Conservation (phyloP, 1,140 invertebrate species). For the Cyphomyrmex costatus region DNA sequence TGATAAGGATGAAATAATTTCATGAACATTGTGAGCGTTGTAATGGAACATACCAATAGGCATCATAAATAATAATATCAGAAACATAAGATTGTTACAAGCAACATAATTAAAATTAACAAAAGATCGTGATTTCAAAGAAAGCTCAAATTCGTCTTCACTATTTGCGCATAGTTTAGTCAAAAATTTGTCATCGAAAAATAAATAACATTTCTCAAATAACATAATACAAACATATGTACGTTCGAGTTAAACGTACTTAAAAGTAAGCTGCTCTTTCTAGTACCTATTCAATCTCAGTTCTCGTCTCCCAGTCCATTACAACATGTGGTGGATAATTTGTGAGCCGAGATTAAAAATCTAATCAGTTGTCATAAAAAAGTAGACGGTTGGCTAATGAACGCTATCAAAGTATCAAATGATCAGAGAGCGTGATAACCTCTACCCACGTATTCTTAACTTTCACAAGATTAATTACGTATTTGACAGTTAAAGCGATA, state of each 20-base stretch:
- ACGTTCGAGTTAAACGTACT: conserved; percentile 15
- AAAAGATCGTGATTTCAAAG: conserved; percentile 38
- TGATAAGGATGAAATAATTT: too few relatives aligned
- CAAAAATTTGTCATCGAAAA: conserved; percentile 51
- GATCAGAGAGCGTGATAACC: conserved; percentile 83
- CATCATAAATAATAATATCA: conserved; percentile 37
- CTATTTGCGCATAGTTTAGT: conserved; percentile 18
- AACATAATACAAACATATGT: conserved; percentile 35
- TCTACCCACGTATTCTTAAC: conserved; percentile 83
- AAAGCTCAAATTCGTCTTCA: conserved; percentile 25
- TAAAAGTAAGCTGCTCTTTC: conserved; percentile 45
- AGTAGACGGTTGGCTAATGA: conserved; percentile 6
- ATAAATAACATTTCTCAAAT: conserved; percentile 51
- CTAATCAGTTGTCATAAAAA: conserved; percentile 19
- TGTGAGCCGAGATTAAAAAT: conserved; percentile 46
- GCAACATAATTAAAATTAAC: conserved; percentile 31
- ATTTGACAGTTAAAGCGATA: conserved; percentile 87
- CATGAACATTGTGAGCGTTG: too few relatives aligned
- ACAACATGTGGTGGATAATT: conserved; percentile 8
- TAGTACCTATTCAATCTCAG: conserved; percentile 57
- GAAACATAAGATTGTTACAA: not conserved
- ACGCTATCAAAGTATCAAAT: conserved; percentile 49
- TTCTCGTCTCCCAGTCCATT: conserved; percentile 13
- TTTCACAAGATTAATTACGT: conserved; percentile 85
- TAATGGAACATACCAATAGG: too few relatives aligned